phyloP scores from a whole-genome alignment of 2,888 invertebrate genomes.

The Gerris lacustris region DNA sequence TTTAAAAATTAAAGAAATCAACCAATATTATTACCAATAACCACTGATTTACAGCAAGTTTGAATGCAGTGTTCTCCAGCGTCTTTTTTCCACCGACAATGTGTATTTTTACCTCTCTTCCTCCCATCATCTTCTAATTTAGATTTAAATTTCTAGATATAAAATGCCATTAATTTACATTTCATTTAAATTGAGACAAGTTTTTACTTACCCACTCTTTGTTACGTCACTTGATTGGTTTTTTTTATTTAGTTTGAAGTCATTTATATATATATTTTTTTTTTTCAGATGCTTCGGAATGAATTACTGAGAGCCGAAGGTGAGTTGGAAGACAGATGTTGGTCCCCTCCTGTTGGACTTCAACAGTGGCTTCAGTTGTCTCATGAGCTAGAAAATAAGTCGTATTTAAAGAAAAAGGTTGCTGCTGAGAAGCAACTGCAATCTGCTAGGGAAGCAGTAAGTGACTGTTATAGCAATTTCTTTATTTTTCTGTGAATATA shows the following conservation, averaged over 20 bases:
- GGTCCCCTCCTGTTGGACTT: slow-evolving; percentile 76
- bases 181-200: no score
- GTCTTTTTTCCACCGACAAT: no score
- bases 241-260: background rate
- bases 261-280: slow-evolving; percentile 10
- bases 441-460: slow-evolving; percentile 77
- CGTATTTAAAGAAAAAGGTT: slow-evolving; percentile 72
- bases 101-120: no score
- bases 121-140: no score
- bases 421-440: slow-evolving; percentile 71
- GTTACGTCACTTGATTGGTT: no score
- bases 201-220: no score
- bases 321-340: slow-evolving; percentile 77
- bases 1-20: no score
- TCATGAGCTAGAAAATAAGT: slow-evolving; percentile 84
- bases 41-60: no score
- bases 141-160: no score
- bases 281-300: slow-evolving; percentile 54
- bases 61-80: no score
- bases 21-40: no score
- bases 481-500: background rate
- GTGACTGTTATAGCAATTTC: slow-evolving; percentile 33
- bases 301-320: slow-evolving; percentile 80
- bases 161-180: no score
- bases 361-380: slow-evolving; percentile 94